Conservation (phyloP, 2,113 vertebrate genomes). For the Tursiops truncatus region DNA sequence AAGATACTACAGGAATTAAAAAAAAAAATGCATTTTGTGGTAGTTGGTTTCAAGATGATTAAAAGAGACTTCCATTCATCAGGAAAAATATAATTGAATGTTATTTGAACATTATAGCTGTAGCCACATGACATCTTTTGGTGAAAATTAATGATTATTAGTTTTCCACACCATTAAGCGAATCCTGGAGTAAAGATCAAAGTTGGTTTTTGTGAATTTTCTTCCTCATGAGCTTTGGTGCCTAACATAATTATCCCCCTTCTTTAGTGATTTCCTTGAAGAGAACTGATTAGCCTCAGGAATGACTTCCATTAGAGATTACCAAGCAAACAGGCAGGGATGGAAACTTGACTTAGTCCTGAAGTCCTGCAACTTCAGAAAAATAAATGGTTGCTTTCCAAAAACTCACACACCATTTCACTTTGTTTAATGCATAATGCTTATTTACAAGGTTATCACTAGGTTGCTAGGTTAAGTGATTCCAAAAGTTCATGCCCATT, state of each 20-base stretch:
- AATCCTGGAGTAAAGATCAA: conserved; percentile 42
- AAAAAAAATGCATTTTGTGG: neutral
- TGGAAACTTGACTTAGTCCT: neutral
- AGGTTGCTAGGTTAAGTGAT: neutral
- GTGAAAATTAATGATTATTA: conserved; percentile 56
- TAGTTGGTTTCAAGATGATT: conserved; percentile 45
- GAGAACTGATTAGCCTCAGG: neutral
- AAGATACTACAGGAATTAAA: neutral
- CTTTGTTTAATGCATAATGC: neutral
- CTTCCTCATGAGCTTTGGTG: conserved; percentile 8
- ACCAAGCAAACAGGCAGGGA: neutral
- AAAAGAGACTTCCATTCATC: neutral
- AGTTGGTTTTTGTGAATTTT: conserved; percentile 32
- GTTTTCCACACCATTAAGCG: conserved; percentile 19
- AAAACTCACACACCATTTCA: neutral
- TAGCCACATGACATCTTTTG: conserved; percentile 3
- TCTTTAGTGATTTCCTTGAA: conserved; percentile 19
- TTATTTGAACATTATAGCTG: neutral
- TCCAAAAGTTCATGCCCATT: neutral
- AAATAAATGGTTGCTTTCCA: neutral
- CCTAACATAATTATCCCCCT: neutral
- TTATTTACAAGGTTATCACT: neutral
- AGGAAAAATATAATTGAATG: conserved; percentile 16
- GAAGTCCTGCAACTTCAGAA: neutral
- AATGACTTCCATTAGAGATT: neutral